phyloP scores from a whole-genome alignment of 2,113 vertebrate species.

The Pholis gunnellus region DNA sequence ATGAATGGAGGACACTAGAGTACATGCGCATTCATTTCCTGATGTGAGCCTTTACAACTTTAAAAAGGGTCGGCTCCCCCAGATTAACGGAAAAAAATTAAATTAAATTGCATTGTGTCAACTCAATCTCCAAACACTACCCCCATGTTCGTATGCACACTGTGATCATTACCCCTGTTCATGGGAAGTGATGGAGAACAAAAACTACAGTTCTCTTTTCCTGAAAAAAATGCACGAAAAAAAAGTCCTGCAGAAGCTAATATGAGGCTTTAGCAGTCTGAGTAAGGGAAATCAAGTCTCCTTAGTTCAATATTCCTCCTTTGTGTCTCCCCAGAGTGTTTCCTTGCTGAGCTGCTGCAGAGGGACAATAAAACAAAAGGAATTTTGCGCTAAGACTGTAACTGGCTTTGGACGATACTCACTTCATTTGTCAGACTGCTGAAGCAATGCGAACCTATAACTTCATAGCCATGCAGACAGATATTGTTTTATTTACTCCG shows the following conservation, averaged over 20 bases:
- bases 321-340: conserved; percentile 20
- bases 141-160: too few relatives aligned
- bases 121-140: neutral
- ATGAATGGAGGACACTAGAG: conserved; percentile 28
- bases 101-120: neutral
- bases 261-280: conserved; percentile 8
- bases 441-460: neutral
- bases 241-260: neutral
- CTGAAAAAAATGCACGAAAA: neutral
- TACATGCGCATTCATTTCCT: neutral
- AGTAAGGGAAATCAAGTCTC: conserved; percentile 2
- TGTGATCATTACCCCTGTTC: neutral
- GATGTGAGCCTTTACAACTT: neutral
- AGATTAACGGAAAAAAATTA: neutral
- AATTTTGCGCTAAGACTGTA: neutral
- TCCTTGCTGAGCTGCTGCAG: conserved; percentile 12
- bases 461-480: neutral
- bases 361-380: conserved; percentile 15
- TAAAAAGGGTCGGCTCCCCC: neutral
- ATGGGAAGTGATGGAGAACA: neutral
- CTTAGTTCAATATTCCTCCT: conserved; percentile 22
- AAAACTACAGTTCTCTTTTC: neutral
- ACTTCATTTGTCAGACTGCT: neutral
- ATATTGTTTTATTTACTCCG: neutral
- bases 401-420: neutral